phyloP scores from a whole-genome alignment of 2,888 invertebrate species.

The Polyommatus iphigenia region DNA sequence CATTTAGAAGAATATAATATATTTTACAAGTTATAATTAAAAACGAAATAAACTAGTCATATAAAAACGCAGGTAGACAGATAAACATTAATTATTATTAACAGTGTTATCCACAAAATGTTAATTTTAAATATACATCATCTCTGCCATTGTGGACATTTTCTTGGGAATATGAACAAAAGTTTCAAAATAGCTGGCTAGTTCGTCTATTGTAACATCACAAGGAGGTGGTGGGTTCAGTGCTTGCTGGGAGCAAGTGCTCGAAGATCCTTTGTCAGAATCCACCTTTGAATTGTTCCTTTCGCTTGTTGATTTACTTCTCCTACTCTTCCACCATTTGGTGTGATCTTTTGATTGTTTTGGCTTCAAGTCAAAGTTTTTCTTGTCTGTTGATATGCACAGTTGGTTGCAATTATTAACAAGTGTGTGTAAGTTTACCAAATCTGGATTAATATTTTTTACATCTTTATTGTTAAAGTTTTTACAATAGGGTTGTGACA shows the following conservation, averaged over 20 bases:
- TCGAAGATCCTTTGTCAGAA: conserved; percentile 54
- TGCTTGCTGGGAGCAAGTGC: conserved; percentile 90
- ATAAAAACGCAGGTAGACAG: conserved; percentile 1
- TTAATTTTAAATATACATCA: conserved; percentile 94
- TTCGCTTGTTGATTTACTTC: conserved; percentile 45
- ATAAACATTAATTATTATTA: conserved; percentile 3
- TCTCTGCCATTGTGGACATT: conserved; percentile 98
- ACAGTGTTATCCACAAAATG: conserved; percentile 10
- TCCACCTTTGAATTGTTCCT: conserved; percentile 42
- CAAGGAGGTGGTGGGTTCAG: conserved; percentile 84
- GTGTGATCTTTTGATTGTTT: conserved; percentile 48
- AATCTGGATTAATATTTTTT: conserved; percentile 51
- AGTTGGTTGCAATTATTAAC: conserved; percentile 72
- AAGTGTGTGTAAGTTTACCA: conserved; percentile 62
- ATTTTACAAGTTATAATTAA: conserved; percentile 10
- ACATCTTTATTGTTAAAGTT: conserved; percentile 44
- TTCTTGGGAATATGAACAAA: conserved; percentile 98
- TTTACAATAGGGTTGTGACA: conserved; percentile 57
- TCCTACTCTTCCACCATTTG: conserved; percentile 60
- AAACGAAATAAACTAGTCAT: conserved; percentile 14
- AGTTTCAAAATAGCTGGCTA: conserved; percentile 97
- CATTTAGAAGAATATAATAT: conserved; percentile 22
- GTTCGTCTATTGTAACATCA: conserved; percentile 95
- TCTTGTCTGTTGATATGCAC: conserved; percentile 58
- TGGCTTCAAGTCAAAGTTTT: conserved; percentile 40